Conservation (phyloP, 2,888 invertebrate genomes). For the Diarsia brunnea region DNA sequence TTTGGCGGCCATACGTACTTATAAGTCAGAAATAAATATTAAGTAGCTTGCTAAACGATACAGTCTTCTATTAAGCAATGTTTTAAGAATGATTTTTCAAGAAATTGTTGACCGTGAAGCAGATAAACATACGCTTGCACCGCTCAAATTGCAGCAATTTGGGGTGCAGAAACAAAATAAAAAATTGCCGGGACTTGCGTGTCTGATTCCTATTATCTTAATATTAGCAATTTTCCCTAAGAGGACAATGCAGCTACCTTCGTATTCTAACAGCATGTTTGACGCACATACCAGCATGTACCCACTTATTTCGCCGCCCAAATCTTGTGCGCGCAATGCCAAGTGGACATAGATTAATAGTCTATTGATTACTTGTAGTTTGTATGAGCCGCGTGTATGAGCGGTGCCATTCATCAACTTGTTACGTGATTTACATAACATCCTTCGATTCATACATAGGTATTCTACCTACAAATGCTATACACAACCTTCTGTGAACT, state of each 20-base stretch:
- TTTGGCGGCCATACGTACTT: constrained; percentile 31
- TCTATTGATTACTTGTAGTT: constrained; percentile 42
- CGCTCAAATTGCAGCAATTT: constrained; percentile 56
- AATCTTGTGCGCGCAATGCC: constrained; percentile 30
- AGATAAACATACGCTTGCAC: constrained; percentile 38
- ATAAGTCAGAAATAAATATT: constrained; percentile 31
- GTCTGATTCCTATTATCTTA: constrained; percentile 55
- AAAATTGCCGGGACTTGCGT: constrained; percentile 35
- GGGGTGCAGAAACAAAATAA: constrained; percentile 18
- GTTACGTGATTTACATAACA: constrained; percentile 64
- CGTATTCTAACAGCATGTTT: constrained; percentile 23
- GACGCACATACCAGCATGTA: constrained; percentile 30
- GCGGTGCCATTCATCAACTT: constrained; percentile 64
- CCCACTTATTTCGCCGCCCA: constrained; percentile 20
- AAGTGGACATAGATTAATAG: constrained; percentile 42
- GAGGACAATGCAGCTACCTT: constrained; percentile 7
- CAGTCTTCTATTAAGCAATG: constrained; percentile 32
- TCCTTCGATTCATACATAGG: constrained; percentile 26
- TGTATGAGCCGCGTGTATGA: constrained; percentile 50
- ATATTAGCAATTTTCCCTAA: constrained; percentile 48
- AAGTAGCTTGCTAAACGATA: constrained; percentile 22
- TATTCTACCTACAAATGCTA: constrained; percentile 43
- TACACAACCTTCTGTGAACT: constrained; percentile 63
- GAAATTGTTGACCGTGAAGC: constrained; percentile 45
- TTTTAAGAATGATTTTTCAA: constrained; percentile 13